Evolutionary conservation across 2,113 vertebrate species (phyloP).

Genomic region (Zosterops borbonicus): DNA sequence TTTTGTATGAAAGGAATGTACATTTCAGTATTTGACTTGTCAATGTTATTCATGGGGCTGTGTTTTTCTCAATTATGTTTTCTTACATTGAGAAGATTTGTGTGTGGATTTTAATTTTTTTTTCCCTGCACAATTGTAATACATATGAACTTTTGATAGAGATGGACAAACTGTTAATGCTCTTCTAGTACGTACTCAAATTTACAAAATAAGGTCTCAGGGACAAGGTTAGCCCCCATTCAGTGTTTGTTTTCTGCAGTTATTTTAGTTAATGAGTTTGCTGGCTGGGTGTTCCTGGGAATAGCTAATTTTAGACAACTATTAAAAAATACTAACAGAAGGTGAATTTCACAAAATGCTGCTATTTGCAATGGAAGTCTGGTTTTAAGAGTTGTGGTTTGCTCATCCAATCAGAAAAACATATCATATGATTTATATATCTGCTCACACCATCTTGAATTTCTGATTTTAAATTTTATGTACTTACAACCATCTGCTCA

Average conservation of each 20-base stretch:
- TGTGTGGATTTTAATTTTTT: fast-evolving
- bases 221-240: not conserved
- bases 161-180: not conserved
- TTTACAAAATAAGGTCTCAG: not conserved
- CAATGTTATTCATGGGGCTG: not conserved
- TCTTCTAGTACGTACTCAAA: not conserved
- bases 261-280: slow-evolving; percentile 57
- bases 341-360: slow-evolving; percentile 60
- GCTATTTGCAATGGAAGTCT: slow-evolving; percentile 54
- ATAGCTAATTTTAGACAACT: slow-evolving; percentile 59
- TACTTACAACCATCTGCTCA: slow-evolving; percentile 51
- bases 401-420: slow-evolving; percentile 45
- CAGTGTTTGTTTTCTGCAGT: slow-evolving; percentile 46
- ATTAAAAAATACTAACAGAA: slow-evolving; percentile 64
- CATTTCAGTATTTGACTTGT: not conserved
- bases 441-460: slow-evolving; percentile 48
- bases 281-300: slow-evolving; percentile 33
- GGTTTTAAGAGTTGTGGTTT: slow-evolving; percentile 56
- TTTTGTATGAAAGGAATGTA: not conserved
- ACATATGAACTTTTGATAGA: not conserved
- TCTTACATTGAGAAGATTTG: not conserved
- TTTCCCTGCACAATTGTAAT: not conserved
- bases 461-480: slow-evolving; percentile 62
- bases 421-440: slow-evolving; percentile 53
- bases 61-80: not conserved